Evolutionary conservation across 2,113 vertebrate genomes (phyloP), one percentile per base, ranked within the genome.

Genomic region (Scortum barcoo): DNA sequence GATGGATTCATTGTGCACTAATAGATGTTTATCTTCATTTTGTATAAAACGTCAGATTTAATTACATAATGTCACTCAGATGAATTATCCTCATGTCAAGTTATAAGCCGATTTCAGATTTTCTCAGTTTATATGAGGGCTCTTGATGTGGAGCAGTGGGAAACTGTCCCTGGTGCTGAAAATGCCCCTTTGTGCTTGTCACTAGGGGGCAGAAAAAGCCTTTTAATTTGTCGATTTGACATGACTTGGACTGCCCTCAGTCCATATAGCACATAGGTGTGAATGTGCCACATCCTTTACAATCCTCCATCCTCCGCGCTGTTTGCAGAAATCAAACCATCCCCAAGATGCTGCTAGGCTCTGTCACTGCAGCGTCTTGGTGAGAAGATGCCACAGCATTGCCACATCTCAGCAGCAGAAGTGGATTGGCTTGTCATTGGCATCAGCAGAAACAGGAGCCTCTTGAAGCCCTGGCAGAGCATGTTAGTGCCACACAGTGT

Each of bases 121-220:
- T 56, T 24, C 20, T 36, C 22, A n/a, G 65, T 69, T 60, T 60
- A 63, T 50, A 13, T 81, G 28, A 68, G 22, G 36, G 24, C 10
- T 61, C 7, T 24, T 71, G 57, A 36, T 78, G 62, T 44, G 16
- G 42, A 53, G 60, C 51, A 46, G 72, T 20, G 33, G 65, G 79
- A 76, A 89, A 83, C 90, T 92, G 88, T 93, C 92, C 89, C 75
- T 82, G 90, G 88, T 91, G 80, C 91, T 91, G 84, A 90, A 90
- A 85, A 84, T 80, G 33, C 53, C 88, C 80, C 38, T 70, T 77
- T 85, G 54, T 78, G 8, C 30, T 48, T 68, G 88, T 85, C 93
- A 91, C 83, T 76, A 93, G 93, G 89, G 93, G 93, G 93, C 92
- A 91, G 90, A 88, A 86, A 48, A 87, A 91, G 62, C 66, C 53